Base-by-base conservation (phyloP, 2,113 vertebrate genomes). In the Eolophus roseicapilla region DNA sequence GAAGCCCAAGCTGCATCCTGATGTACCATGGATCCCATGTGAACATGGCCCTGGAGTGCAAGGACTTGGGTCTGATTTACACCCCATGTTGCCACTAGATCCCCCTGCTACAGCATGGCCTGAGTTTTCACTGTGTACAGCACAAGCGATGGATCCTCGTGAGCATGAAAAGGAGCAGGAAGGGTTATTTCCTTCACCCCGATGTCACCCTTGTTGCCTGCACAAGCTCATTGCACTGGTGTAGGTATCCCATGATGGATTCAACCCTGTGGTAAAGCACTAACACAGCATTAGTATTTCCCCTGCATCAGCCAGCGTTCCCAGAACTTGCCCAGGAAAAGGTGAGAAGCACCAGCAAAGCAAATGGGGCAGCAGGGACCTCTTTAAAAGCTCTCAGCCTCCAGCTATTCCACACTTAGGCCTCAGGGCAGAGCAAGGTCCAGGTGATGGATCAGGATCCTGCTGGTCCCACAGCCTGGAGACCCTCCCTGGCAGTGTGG, bases 1-100 rank as follows among this genome's bases (percentile, higher is more conserved):
- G 2, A 46, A 94, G 37, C 50, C 49, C 55, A 12, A 19, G n/a
- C 57, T 71, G 70, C n/a, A 86, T 57, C 43, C 18, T 59, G 65
- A 62, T 0, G 0, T 27, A 5, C 13, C 1, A 0, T 4, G 13
- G 24, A 67, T 39, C 9, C 79, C 33, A 37, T 33, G 24, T 64
- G 52, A 33, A n/a, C n/a, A n/a, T n/a, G n/a, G n/a, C n/a, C n/a
- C n/a, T n/a, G n/a, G n/a, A n/a, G n/a, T 70, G 35, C 44, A 47
- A 87, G 43, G 37, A 35, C 16, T 27, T 24, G 50, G 19, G 20
- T 74, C 44, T 60, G 41, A 74, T 59, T 70, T 47, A 11, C 41
- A 62, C 8, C 10, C 49, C 44, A 4, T 2, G 12, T 4, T 76
- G 14, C 6, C 18, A 49, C 35, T 25, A 44, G 47, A 59, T 21